These are phyloP conservation scores for Meteorus colon DNA, from an alignment of 2,888 invertebrate genomes.

Conservation along the genomic window DNA sequence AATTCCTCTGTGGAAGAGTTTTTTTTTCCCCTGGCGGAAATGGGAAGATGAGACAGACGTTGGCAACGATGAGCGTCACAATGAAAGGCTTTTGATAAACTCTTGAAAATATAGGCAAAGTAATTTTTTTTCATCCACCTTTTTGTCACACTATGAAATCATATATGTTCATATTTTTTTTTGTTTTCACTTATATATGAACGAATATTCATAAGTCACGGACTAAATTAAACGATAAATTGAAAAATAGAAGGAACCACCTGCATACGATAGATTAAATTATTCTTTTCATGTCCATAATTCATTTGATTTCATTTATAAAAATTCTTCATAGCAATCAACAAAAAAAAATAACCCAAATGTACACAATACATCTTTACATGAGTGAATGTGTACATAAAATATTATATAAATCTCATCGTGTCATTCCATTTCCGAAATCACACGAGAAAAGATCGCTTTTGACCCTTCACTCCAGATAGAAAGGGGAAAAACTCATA, in stretches of 20 bases:
- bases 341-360: conserved; percentile 53
- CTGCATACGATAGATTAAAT: neutral
- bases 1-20: neutral
- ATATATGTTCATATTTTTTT: no score
- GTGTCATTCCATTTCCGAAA: conserved; percentile 36
- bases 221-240: neutral
- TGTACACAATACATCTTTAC: neutral
- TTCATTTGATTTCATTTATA: neutral
- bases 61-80: conserved; percentile 65
- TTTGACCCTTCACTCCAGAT: conserved; percentile 53
- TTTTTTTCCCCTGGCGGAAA: conserved; percentile 67
- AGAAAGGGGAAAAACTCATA: conserved; percentile 52
- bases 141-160: neutral
- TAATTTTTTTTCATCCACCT: neutral
- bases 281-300: neutral
- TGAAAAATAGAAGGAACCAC: neutral
- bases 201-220: no score
- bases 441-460: conserved; percentile 47
- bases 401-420: no score
- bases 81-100: conserved; percentile 60
- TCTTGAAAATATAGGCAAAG: no score
- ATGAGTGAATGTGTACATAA: conserved; percentile 7
- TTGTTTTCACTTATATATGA: no score
- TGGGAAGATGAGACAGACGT: conserved; percentile 59
- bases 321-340: conserved; percentile 19